Evolutionary conservation across 1,140 invertebrate genomes (phyloP), one percentile per base, ranked within the genome.

Genomic region (Ips nitidus): DNA sequence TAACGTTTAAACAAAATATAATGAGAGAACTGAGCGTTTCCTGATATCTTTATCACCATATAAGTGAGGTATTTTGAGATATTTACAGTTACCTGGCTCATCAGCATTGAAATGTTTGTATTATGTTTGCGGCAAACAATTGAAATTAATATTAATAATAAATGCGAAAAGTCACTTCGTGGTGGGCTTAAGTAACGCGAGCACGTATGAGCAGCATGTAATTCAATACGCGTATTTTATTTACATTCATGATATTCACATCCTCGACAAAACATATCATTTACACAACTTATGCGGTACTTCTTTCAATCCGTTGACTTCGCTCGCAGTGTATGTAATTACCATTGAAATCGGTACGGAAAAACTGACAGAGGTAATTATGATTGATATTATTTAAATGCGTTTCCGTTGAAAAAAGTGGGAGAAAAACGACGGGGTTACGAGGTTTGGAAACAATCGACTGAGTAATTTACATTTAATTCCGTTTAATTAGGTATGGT

Each of bases 311-410:
- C 40, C 40, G 52, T 22, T 65, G 52, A 42, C 39, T 66, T 4
- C 8, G 38, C 64, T 37, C 41, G 56, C 55, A 50, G 39, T 4
- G 42, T 40, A 41, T 57, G 56, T 66, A 66, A 66, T 66, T 58
- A 66, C 41, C 56, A 66, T 66, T 66, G n/a, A 66, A 66, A 66
- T 66, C 56, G 41, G 55, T 66, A 41, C 43, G 64, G 64, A 43
- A 58, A 66, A 66, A 43, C 64, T 66, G 64, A 66, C 64, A 45
- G 39, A 40, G 53, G 64, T 42, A 66, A 66, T 66, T 66, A 66
- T 66, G 52, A 66, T 66, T 66, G 53, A 66, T 66, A 66, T 47
- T 66, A 66, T 66, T 66, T 66, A 66, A 66, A 66, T 64, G 62
- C 50, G 41, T 64, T 64, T 64, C 62, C 52, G 62, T 36, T 64